phyloP scores from a whole-genome alignment of 30 jellyfish, hydroid and myxozoan genomes.

The Aurelia coerulea region DNA sequence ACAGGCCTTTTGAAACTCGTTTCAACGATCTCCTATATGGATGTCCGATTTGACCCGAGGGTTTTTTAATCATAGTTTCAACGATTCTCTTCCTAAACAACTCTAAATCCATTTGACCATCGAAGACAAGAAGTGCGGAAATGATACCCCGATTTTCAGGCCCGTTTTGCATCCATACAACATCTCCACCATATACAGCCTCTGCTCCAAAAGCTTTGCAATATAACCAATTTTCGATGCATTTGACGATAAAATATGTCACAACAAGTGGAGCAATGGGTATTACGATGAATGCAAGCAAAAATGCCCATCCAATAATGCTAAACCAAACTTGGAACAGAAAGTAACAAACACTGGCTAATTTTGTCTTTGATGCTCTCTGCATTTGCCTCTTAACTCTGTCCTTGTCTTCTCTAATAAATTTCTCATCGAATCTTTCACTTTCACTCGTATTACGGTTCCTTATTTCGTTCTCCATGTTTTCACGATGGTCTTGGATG shows the following conservation, averaged over 20 bases:
- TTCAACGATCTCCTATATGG: constrained; percentile 71
- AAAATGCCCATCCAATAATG: constrained; percentile 26
- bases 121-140: constrained; percentile 49
- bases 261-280: constrained; percentile 50
- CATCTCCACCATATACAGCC: constrained; percentile 73
- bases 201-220: constrained; percentile 26
- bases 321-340: constrained; percentile 20
- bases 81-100: constrained; percentile 20
- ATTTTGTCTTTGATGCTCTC: not conserved
- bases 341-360: not conserved
- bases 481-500: too few species aligned
- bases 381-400: not conserved
- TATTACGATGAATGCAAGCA: constrained; percentile 13
- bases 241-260: constrained; percentile 15
- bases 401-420: not conserved
- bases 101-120: constrained; percentile 53
- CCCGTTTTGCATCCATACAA: constrained; percentile 78
- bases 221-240: constrained; percentile 24
- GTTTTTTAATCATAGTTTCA: constrained; percentile 30
- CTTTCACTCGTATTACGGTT: too few species aligned
- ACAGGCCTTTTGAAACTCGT: constrained; percentile 33
- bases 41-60: not conserved
- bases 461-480: too few species aligned
- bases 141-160: constrained; percentile 74
- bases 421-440: not conserved